These are phyloP conservation scores for Apaloderma vittatum DNA, from an alignment of 2,113 vertebrate species.

Conservation along the genomic window DNA sequence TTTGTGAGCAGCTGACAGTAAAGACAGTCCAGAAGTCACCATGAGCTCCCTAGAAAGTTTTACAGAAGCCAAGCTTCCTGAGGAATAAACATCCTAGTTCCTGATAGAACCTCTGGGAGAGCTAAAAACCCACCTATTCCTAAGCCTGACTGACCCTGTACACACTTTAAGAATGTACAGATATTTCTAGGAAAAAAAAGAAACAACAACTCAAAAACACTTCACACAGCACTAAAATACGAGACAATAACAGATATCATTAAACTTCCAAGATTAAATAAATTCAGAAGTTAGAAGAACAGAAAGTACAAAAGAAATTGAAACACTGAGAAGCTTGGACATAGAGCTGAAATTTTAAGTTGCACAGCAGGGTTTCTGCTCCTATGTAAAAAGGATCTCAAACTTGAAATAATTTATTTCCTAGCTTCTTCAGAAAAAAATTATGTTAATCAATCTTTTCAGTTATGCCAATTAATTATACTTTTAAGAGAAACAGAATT, in stretches of 20 bases:
- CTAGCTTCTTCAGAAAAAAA: neutral
- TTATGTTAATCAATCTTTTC: neutral
- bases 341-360: neutral
- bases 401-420: neutral
- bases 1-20: neutral
- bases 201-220: neutral
- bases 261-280: neutral
- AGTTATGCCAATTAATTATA: neutral
- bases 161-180: neutral
- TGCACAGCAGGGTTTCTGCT: neutral
- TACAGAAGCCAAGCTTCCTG: neutral
- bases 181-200: neutral
- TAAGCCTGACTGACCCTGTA: neutral
- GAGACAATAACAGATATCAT: neutral
- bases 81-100: neutral
- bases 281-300: neutral
- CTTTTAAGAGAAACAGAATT: neutral
- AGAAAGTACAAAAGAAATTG: neutral
- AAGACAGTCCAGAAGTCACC: neutral
- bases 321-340: neutral
- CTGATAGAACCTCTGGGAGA: neutral
- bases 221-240: neutral
- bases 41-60: neutral
- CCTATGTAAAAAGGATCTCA: neutral
- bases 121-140: neutral